Evolutionary conservation across 2,797 vertebrate species (phyloP).

Genomic region (Sebastes baramenuke): DNA sequence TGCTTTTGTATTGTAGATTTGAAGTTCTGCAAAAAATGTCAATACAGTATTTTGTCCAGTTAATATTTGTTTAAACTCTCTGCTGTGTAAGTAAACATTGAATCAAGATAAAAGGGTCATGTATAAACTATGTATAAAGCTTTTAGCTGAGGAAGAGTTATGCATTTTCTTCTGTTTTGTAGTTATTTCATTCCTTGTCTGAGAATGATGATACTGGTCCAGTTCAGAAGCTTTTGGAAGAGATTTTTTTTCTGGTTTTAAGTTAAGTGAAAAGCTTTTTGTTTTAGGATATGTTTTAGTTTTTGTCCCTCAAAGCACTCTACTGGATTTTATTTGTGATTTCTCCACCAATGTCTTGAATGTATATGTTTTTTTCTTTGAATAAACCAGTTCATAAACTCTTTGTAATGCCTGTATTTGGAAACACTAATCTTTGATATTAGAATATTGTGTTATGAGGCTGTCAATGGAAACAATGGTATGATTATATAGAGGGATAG

Average conservation of each 20-base stretch:
- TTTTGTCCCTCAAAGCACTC: not conserved
- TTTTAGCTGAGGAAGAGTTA: not conserved
- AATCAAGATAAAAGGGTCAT: not conserved
- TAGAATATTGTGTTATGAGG: not conserved
- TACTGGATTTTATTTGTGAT: not conserved
- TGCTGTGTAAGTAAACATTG: not conserved
- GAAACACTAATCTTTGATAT: not conserved
- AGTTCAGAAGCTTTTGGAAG: not conserved
- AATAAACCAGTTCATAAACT: constrained; percentile 30
- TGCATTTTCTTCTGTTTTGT: not conserved
- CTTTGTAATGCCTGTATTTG: not conserved
- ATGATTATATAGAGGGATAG: not conserved
- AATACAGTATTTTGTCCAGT: too few relatives aligned
- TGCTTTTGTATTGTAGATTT: not conserved
- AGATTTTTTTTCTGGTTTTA: not conserved
- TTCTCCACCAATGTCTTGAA: not conserved
- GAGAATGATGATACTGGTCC: not conserved
- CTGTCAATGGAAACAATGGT: too few relatives aligned
- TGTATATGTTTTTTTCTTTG: not conserved
- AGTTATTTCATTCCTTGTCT: not conserved
- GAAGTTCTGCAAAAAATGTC: not conserved
- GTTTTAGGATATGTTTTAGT: not conserved
- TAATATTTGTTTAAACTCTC: not conserved
- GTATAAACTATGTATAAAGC: not conserved
- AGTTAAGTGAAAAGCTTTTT: not conserved